Conservation (phyloP, 2,797 vertebrate species). For the Lithobates sylvaticus region DNA sequence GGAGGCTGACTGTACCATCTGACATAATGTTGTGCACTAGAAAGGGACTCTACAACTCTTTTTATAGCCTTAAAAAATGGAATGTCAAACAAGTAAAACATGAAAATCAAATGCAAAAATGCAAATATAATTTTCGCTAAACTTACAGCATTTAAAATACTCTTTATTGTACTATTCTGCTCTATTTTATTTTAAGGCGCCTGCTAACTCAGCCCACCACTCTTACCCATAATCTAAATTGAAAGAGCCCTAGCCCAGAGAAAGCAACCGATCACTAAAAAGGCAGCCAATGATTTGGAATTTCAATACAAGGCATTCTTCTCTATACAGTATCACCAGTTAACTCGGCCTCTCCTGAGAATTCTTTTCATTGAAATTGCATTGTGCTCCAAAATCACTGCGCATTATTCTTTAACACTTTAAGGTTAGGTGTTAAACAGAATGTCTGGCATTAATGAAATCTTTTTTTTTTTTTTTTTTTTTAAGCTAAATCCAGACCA, state of each 20-base stretch:
- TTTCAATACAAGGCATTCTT: slow-evolving; percentile 11
- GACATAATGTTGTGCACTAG: no score
- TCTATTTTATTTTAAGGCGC: no score
- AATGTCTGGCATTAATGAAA: slow-evolving; percentile 57
- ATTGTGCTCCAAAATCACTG: slow-evolving; percentile 38
- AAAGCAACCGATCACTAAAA: background rate
- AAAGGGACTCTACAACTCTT: no score
- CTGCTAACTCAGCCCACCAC: background rate
- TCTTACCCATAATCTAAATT: background rate
- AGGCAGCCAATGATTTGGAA: background rate
- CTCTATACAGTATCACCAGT: slow-evolving; percentile 9
- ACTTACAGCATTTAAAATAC: no score
- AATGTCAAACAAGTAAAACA: no score
- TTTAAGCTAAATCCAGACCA: slow-evolving; percentile 43
- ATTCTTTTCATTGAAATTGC: slow-evolving; percentile 32
- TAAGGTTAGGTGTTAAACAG: slow-evolving; percentile 51
- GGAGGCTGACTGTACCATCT: no score
- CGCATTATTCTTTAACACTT: slow-evolving; percentile 42
- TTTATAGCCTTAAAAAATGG: no score
- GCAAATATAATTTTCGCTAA: no score
- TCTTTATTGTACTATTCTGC: no score
- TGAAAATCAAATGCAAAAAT: no score
- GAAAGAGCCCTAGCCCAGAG: background rate
- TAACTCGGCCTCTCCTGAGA: slow-evolving; percentile 24
- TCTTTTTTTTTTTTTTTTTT: slow-evolving; percentile 40